Evolutionary conservation across 2,113 vertebrate genomes (phyloP).

Genomic region (Phrynosoma platyrhinos): DNA sequence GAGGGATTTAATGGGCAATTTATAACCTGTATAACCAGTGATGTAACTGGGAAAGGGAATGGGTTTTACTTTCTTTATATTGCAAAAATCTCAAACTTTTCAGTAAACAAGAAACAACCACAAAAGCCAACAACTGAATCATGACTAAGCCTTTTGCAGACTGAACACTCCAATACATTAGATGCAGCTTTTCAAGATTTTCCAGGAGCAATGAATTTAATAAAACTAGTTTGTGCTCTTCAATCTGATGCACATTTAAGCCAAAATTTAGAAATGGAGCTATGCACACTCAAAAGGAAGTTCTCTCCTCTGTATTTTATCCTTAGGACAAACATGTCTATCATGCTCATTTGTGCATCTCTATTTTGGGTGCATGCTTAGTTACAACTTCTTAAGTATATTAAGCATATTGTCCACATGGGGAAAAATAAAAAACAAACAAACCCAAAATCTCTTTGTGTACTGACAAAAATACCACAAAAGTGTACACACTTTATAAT

Average conservation of each 20-base stretch:
- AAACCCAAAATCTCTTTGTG: too few relatives aligned
- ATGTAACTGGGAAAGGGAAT: background rate
- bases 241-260: background rate
- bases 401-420: too few relatives aligned
- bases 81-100: background rate
- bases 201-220: background rate
- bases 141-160: background rate
- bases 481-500: too few relatives aligned
- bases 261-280: background rate
- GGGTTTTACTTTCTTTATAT: background rate
- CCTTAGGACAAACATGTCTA: background rate
- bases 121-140: background rate
- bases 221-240: background rate
- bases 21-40: background rate
- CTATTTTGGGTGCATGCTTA: too few relatives aligned
- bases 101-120: background rate
- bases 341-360: background rate
- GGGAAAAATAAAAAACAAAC: too few relatives aligned
- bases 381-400: too few relatives aligned
- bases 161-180: background rate
- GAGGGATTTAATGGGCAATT: background rate
- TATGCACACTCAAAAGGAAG: background rate
- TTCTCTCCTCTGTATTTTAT: background rate
- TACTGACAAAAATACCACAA: too few relatives aligned
- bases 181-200: too few relatives aligned